Evolutionary conservation across 2,888 invertebrate species (phyloP), one percentile per base, ranked within the genome.

Genomic region (Xestia c-nigrum): DNA sequence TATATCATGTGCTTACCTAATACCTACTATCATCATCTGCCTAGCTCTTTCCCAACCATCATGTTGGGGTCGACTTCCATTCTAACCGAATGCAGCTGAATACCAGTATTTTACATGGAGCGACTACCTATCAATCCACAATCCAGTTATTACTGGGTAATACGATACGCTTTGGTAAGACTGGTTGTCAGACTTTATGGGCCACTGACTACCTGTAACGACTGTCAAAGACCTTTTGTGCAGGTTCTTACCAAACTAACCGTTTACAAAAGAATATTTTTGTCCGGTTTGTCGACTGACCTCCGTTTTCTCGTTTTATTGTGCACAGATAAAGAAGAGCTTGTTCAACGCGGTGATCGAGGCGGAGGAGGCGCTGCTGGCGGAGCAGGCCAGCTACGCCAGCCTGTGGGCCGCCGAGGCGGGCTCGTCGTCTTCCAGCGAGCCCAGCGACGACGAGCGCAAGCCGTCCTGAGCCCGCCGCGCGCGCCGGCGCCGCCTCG

Each of bases 381-480:
- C 94, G 21, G 95, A 96, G 90, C 96, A 96, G 90, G 94, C 94
- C 91, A 94, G 87, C 90, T 96, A 95, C 92, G 95, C 96, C 59
- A 92, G 92, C 84, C 88, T 95, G 90, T 95, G 95, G 96, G 94
- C 95, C 81, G 92, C 90, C 73, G 92, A 87, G 69, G 91, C 91
- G 47, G 91, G 88, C 84, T 89, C 90, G 80, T 91, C 92, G n/a
- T 90, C 81, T 87, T 91, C 92, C 92, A 91, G 92, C 89, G 92
- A 91, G 74, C 90, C 88, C 40, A 91, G 90, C 67, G 91, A 91
- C 76, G 92, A 91, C 67, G 91, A 91, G 72, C 88, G 84, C 78
- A 91, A 91, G 87, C 90, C 93, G 72, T 90, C 92, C 90, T 93
- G 94, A 93, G 90, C 88, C 76, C 80, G 68, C 63, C 72, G 63